Evolutionary conservation across 2,113 vertebrate species (phyloP).

Genomic region (Dromaius novaehollandiae): DNA sequence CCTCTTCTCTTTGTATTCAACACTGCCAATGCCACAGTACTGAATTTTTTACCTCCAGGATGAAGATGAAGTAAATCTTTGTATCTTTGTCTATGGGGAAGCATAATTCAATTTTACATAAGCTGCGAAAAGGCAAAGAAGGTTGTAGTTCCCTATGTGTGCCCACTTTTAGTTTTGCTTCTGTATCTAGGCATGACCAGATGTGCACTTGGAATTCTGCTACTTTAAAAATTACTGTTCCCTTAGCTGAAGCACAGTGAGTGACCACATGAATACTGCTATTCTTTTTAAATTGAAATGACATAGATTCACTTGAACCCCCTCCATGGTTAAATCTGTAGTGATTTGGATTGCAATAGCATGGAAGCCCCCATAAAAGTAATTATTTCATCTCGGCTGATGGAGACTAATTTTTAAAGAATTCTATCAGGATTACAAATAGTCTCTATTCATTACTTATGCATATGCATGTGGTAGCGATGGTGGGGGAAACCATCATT

Average conservation of each 20-base stretch:
- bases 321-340: background rate
- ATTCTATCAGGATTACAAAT: background rate
- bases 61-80: background rate
- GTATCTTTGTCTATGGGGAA: background rate
- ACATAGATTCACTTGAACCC: background rate
- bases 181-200: background rate
- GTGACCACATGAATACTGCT: background rate
- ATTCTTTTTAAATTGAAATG: background rate
- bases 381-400: background rate
- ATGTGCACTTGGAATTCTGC: background rate
- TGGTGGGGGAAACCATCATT: background rate
- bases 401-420: background rate
- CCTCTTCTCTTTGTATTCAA: background rate
- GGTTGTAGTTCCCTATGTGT: background rate
- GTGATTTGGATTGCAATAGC: background rate
- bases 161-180: fast-evolving
- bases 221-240: background rate
- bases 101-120: background rate
- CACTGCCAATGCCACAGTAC: background rate
- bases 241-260: background rate
- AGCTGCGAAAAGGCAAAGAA: background rate
- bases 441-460: background rate
- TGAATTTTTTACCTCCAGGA: background rate
- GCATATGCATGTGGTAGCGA: background rate
- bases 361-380: background rate